Evolutionary conservation across 2,113 vertebrate genomes (phyloP), one percentile per base, ranked within the genome.

Genomic region (Synchiropus splendidus): DNA sequence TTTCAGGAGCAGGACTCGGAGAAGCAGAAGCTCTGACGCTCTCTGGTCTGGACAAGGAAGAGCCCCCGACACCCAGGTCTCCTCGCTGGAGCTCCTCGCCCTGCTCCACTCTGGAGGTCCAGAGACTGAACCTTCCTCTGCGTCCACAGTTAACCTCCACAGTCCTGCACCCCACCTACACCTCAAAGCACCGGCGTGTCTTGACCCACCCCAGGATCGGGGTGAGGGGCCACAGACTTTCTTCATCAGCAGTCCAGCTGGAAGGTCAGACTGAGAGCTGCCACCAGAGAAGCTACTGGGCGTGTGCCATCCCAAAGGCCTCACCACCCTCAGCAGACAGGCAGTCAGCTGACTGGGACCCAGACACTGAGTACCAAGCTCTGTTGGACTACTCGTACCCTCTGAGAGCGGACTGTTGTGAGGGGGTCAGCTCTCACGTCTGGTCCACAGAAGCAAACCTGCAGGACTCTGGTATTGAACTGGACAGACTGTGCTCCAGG

Each of bases 331-430:
- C 86, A 18, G 84, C 87, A 0, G 76, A 95, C 69, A 82, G 91
- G 5, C 63, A 3, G 10, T 91, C 87, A 0, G 82, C 87, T 1
- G 72, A 55, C 44, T 93, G 91, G 92, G 70, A 96, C 59, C 91
- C 92, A 12, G 74, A 85, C 54, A 85, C 82, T 18, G 92, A 96
- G 38, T 98, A 98, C 0, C 82, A 91, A 73, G 86, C 85, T 16
- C 65, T 98, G 54, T 80, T 98, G 38, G 88, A 98, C 70, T 98
- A 96, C 11, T 90, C 91, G 1, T 97, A 98, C 38, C 94, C 93
- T 0, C 60, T 98, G 35, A 88, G 82, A 75, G 85, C 92, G 82
- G 76, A 18, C 69, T 79, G 45, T n/a, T n/a, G 54, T 67, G 56
- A 61, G 41, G 35, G 80, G 57, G 45, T 59, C 46, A 48, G 18